Evolutionary conservation across 2,113 vertebrate species (phyloP), one percentile per base, ranked within the genome.

Genomic region (Hemiscyllium ocellatum): DNA sequence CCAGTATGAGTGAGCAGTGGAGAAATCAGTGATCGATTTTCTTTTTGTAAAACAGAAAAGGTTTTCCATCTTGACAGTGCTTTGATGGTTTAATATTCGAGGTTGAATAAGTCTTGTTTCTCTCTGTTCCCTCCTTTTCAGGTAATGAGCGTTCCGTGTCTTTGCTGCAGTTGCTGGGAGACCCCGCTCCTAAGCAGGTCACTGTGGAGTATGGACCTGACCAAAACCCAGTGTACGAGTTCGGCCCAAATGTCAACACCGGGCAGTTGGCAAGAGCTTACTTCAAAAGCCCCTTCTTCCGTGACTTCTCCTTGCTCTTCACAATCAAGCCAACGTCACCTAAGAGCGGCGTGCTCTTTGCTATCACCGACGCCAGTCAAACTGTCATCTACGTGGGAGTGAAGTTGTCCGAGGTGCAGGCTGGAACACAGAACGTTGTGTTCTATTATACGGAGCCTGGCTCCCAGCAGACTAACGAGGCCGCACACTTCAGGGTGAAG

Each of bases 381-480:
- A 96, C 97, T 0, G 96, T 98, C 96, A 98, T 99, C 97, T 97
- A 98, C 0, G 96, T 99, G 95, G 99, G 98, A 0, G 98, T 99
- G 76, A 99, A 99, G 97, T 97, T 99, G 93, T 98, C 98, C 0
- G 97, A 96, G 0, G 97, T 98, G 72, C 96, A 66, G 26, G 96
- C 72, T 0, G 97, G 96, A 83, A 97, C 97, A n/a, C 99, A 98
- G 97, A 96, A 98, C 0, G 96, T 99, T 95, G 97, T 98, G 86
- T 97, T 99, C 93, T 99, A 98, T 96, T 99, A 99, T 97, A 99
- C 98, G 0, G 98, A 99, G 96, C 98, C 98, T 0, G 98, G 97
- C 20, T 97, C 98, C 0, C 17, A 97, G 33, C 95, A 22, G 50
- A 99, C 98, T 0, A 98, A 96, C 0, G 97, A 96, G 0, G 98